Evolutionary conservation across 2,113 vertebrate genomes (phyloP).

Genomic region (Xerus inauris): DNA sequence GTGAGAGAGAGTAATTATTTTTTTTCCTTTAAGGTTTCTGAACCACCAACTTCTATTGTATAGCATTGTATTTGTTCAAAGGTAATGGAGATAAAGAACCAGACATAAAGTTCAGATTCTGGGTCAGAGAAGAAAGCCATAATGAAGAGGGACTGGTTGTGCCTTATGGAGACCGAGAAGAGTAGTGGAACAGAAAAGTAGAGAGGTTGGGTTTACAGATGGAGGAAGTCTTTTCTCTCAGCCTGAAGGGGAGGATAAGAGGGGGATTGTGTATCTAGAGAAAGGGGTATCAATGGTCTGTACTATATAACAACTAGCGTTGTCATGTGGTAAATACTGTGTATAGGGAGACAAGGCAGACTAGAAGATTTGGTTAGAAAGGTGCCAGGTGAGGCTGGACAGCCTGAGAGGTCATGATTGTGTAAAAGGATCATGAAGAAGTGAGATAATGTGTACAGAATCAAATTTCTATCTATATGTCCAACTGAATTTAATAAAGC

Average conservation of each 20-base stretch:
- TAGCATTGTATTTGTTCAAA: neutral
- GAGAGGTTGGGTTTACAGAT: neutral
- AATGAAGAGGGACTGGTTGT: neutral
- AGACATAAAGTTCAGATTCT: neutral
- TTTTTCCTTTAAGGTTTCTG: neutral
- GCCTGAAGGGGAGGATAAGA: neutral
- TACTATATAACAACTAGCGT: neutral
- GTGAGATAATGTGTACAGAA: neutral
- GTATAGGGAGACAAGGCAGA: neutral
- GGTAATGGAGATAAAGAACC: neutral
- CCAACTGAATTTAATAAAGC: neutral
- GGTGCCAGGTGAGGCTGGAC: neutral
- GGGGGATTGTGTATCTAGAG: neutral
- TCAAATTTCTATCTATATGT: neutral
- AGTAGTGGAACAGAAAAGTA: neutral
- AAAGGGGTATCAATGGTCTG: neutral
- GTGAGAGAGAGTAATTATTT: neutral
- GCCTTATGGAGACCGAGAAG: neutral
- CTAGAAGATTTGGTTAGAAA: neutral
- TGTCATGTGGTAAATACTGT: neutral
- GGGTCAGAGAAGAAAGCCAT: conserved; percentile 25
- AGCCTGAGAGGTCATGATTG: neutral
- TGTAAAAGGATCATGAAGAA: neutral
- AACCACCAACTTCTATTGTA: neutral
- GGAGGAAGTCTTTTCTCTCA: neutral